A percentile compares a stretch with the other conserved stretches of the same genome.
Evolutionary conservation across 2,797 vertebrate species (phyloP).

Genomic region (Poecilia wingei): DNA sequence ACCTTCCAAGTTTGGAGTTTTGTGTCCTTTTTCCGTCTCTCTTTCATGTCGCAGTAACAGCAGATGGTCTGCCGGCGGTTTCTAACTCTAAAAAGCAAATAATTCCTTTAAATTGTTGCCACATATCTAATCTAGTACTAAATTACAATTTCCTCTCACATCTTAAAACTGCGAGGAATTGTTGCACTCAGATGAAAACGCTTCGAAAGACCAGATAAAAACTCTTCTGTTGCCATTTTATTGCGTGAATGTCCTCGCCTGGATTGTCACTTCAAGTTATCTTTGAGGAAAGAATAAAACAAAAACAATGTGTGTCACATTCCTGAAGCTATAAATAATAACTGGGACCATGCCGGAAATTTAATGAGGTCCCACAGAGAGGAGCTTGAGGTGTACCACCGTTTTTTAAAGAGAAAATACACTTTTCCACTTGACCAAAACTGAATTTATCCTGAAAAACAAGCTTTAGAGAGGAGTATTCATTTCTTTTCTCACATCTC

Average conservation of each 20-base stretch:
- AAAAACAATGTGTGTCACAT: constrained; percentile 33
- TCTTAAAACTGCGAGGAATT: background rate
- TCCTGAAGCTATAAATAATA: constrained; percentile 54
- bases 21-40: background rate
- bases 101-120: background rate
- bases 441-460: constrained; percentile 55
- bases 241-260: background rate
- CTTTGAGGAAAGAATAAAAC: background rate
- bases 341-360: constrained; percentile 28
- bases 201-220: background rate
- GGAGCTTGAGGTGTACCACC: constrained; percentile 37
- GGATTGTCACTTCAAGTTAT: background rate
- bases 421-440: constrained; percentile 71
- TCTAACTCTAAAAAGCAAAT: background rate
- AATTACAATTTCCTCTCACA: background rate
- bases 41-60: background rate
- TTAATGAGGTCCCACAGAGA: constrained; percentile 54
- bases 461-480: constrained; percentile 25
- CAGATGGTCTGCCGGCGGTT: background rate
- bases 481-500: constrained; percentile 32
- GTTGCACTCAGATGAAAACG: background rate
- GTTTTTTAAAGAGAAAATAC: constrained; percentile 69
- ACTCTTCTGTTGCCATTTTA: background rate
- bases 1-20: background rate
- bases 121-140: background rate